Conservation (phyloP, 1,140 invertebrate species). For the Akabosia matsudoensis region DNA sequence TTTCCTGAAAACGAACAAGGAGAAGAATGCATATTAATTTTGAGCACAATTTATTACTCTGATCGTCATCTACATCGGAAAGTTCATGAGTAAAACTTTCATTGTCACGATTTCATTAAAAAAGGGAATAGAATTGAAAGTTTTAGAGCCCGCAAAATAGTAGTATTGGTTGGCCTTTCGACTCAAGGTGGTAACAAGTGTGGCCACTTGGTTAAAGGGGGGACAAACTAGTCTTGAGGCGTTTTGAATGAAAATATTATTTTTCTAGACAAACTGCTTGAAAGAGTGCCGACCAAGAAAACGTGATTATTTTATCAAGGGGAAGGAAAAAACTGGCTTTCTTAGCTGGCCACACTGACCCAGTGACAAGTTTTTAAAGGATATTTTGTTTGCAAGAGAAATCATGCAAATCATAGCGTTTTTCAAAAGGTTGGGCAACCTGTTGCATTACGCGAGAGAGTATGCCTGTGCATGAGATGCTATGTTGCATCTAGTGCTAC, state of each 20-base stretch:
- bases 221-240: too few species aligned
- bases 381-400: background rate
- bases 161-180: too few species aligned
- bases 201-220: too few species aligned
- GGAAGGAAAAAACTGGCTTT: constrained; percentile 10
- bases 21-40: background rate
- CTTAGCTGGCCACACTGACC: constrained; percentile 15
- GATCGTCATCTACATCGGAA: too few species aligned
- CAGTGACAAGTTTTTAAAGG: constrained; percentile 15
- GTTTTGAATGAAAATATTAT: background rate
- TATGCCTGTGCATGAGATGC: too few species aligned
- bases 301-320: background rate
- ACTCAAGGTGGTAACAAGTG: too few species aligned
- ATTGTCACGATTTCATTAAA: background rate
- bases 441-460: background rate
- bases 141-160: background rate
- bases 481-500: background rate
- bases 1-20: constrained; percentile 31
- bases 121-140: too few species aligned
- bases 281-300: too few species aligned
- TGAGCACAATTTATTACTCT: background rate
- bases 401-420: constrained; percentile 18
- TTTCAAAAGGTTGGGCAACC: constrained; percentile 13
- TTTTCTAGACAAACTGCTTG: background rate
- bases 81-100: background rate